Evolutionary conservation across 1,140 invertebrate genomes (phyloP), one percentile per base, ranked within the genome.

Genomic region (Drosophila asahinai): DNA sequence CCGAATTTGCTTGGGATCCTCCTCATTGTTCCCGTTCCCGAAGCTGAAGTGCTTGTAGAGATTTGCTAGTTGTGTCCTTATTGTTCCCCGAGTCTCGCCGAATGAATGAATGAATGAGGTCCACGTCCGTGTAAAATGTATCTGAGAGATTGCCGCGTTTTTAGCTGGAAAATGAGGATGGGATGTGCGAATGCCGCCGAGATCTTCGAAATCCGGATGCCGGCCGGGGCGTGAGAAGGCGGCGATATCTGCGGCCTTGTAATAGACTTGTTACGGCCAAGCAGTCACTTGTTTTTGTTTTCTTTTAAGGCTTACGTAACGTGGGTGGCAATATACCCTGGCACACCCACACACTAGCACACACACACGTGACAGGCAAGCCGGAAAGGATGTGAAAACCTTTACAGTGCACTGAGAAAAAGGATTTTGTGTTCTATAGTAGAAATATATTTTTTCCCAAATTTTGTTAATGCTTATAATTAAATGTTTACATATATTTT

Each of bases 41-140:
- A 40, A n/a, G 36, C 54, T 57, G 65, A 81, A 89, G 84, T 90
- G 64, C 86, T 81, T 80, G 77, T 55, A 80, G 54, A 87, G 84
- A 87, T 89, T 87, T 87, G 84, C 84, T 87, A 89, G 84, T 89
- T 89, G 86, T 89, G 86, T 91, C 86, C 86, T 90, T 90, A 86
- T 90, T 90, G 86, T 87, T 64, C 77, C 48, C 73, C 55, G 63
- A 59, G 80, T 78, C 77, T 80, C 66, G 47, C 52, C 42, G 64
- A 72, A 86, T 60, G 58, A 51, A 68, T 48, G 58, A 67, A 89
- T 80, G 76, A 64, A 72, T 54, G 64, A 74, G 71, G 65, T 72
- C 60, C 38, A 49, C 68, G 67, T 54, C 62, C 67, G 63, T 38
- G 68, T 30, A 71, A 72, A 72, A 58, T 71, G 58, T 70, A 73